Evolutionary conservation across 2,113 vertebrate species (phyloP), one percentile per base, ranked within the genome.

Genomic region (Riparia riparia): DNA sequence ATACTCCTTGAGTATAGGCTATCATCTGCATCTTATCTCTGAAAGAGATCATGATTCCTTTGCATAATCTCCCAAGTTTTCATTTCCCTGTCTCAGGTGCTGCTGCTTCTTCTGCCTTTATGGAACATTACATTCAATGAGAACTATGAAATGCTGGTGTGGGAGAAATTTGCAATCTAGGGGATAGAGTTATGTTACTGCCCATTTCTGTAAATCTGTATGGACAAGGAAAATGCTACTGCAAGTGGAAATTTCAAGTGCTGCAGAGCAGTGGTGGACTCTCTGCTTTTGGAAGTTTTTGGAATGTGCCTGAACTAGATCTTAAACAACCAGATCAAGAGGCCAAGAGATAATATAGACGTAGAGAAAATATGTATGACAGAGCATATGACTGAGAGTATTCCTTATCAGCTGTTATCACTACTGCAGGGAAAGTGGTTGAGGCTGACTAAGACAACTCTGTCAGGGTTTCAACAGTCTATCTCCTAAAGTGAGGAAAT

Each of bases 351-450:
- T 45, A 58, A 66, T 4, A 7, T 6, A 64, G 34, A 4, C 3
- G 0, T 37, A 21, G 10, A 84, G 17, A 78, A 6, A n/a, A 9
- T 8, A 41, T 16, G 4, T 37, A 21, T 1, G 1, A 25, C 17
- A 34, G 45, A 53, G 17, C 31, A 44, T 39, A 34, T 51, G 1
- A 18, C 20, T 25, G 34, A 60, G 26, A 7, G 6, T 45, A 26
- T 78, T 70, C 89, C 69, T 25, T 61, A 9, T 12, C n/a, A 53
- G 17, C 41, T 82, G 16, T 24, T 44, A 18, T 42, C 18, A 28
- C n/a, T 73, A 28, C 72, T 70, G 25, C 4, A 16, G 34, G 26
- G 8, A 14, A 68, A 37, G 22, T 8, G 25, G 28, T 37, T 47
- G 58, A 54, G 56, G 51, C 50, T 85, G 63, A 74, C 22, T 73